Evolutionary conservation across 2,888 invertebrate genomes (phyloP).

Genomic region (Lamellibrachia columna): DNA sequence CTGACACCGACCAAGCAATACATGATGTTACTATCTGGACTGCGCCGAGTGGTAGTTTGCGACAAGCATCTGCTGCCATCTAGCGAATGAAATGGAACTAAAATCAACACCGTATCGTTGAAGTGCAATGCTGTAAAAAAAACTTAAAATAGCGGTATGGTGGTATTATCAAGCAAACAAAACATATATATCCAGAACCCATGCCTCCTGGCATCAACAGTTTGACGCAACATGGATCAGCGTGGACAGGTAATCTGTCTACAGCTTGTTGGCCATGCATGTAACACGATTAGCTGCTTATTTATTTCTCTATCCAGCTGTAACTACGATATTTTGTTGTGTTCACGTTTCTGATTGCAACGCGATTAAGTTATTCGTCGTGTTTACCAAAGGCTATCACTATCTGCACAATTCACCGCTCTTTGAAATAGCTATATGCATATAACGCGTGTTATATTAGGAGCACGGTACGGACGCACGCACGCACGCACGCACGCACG

Average conservation of each 20-base stretch:
- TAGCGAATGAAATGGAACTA: neutral
- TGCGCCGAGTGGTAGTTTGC: neutral
- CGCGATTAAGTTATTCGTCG: neutral
- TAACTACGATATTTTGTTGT: neutral
- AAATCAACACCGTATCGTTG: neutral
- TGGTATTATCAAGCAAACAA: no score
- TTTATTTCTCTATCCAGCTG: neutral
- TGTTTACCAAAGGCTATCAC: neutral
- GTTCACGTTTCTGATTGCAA: neutral
- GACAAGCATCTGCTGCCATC: neutral
- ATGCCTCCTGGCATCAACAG: no score
- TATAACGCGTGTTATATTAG: neutral
- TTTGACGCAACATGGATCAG: neutral
- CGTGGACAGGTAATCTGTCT: neutral
- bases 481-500: neutral
- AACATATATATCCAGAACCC: no score
- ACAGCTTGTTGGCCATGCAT: neutral
- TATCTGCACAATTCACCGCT: neutral
- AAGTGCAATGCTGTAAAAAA: neutral
- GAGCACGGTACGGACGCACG: neutral
- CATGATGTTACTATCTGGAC: neutral
- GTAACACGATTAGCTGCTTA: neutral
- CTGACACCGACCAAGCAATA: neutral
- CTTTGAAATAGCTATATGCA: neutral
- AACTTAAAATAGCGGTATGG: no score